Evolutionary conservation across 2,797 vertebrate species (phyloP), one percentile per base, ranked within the genome.

Genomic region (Syndactyla subalaris): DNA sequence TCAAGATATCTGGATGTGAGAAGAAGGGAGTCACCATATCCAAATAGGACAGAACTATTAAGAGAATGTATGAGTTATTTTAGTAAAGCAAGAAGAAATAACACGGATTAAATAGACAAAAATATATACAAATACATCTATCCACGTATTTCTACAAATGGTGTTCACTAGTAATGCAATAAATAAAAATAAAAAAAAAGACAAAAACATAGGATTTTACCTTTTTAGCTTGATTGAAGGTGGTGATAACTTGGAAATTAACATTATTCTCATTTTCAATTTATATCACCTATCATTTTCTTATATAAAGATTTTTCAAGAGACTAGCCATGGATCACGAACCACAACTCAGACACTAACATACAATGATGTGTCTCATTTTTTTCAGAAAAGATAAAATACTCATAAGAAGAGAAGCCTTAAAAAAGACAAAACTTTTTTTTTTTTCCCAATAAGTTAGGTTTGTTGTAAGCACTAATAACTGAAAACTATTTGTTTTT

Each of bases 141-240:
- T 79, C 1, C 0, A 2, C 43, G 4, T 41, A 61, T 88, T 78
- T 79, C 27, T 72, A 72, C 12, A 14, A 23, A 27, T 6, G 6
- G 2, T 22, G 7, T 39, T 93, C 15, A 32, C 7, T n/a, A 68
- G n/a, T 8, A 81, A 52, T 26, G 23, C 4, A 46, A 2, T 32
- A 32, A 58, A 72, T 17, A 36, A 79, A 68, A 43, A 76, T 65
- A 39, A 76, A 38, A 38, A 38, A 38, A 38, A 38, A 38, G 36
- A 0, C 23, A 41, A 41, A 41, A 45, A 45, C 1, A 0, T 43
- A 34, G 0, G 1, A 2, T 41, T 48, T 38, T n/a, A 26, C 3
- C 8, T 24, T 85, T 63, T 48, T 43, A 54, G 18, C 8, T 11
- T 71, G 23, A 58, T 15, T 71, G 20, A 67, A 19, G 5, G 65